A percentile compares a stretch with the other conserved stretches of the same genome.
Evolutionary conservation across 53 echinoderm and acorn worm genomes (phyloP).

Genomic region (Antedon mediterranea): DNA sequence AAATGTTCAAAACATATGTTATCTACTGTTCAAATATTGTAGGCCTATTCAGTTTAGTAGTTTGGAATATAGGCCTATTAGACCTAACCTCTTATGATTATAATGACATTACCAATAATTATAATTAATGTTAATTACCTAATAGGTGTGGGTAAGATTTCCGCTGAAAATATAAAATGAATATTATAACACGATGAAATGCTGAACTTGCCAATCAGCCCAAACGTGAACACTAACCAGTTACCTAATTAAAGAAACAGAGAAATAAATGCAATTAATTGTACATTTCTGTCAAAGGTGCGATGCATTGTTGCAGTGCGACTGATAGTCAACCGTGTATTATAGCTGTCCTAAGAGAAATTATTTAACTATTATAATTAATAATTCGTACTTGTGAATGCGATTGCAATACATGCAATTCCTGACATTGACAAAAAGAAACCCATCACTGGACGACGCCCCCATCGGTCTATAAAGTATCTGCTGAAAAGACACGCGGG

Average conservation of each 20-base stretch:
- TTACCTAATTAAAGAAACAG: background rate
- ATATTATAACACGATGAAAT: background rate
- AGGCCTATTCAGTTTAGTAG: too few species aligned
- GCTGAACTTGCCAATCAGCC: background rate
- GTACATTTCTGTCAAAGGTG: too few species aligned
- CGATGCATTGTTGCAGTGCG: too few species aligned
- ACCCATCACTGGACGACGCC: background rate
- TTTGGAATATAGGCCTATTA: too few species aligned
- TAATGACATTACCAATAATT: too few species aligned
- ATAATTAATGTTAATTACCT: background rate
- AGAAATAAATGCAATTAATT: too few species aligned
- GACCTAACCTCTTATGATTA: too few species aligned
- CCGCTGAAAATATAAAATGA: background rate
- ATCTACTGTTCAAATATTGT: too few species aligned
- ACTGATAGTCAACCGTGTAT: too few species aligned
- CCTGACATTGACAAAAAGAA: background rate
- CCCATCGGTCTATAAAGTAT: background rate
- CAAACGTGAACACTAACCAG: background rate
- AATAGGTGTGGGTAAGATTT: background rate
- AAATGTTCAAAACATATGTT: too few species aligned
- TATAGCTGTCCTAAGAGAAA: too few species aligned
- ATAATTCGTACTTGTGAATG: background rate
- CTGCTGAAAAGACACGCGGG: background rate
- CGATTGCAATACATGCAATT: background rate
- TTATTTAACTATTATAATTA: too few species aligned